Evolutionary conservation across 2,888 invertebrate species (phyloP), one percentile per base, ranked within the genome.

Genomic region (Scrobipalpa costella): DNA sequence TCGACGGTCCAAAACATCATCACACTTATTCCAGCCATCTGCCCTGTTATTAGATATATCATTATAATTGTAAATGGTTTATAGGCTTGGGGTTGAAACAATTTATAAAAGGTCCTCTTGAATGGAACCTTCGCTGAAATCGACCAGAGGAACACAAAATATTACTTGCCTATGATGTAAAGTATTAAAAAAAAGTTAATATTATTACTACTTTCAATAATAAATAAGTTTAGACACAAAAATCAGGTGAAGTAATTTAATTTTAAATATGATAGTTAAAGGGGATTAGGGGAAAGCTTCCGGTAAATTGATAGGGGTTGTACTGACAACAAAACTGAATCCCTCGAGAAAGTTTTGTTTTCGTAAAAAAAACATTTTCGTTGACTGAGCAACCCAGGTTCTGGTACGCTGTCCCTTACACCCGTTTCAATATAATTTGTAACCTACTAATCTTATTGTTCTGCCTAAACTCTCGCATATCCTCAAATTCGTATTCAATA

Each of bases 391-490:
- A n/a, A n/a, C n/a, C n/a, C n/a, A n/a, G n/a, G n/a, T n/a, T n/a
- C n/a, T n/a, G n/a, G n/a, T n/a, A n/a, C n/a, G n/a, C n/a, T n/a
- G n/a, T n/a, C n/a, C n/a, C n/a, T n/a, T n/a, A n/a, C n/a, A n/a
- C n/a, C n/a, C n/a, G n/a, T n/a, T n/a, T n/a, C n/a, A n/a, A n/a
- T n/a, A 44, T 5, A 44, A 44, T 6, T 64, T 63, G 61, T 76
- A 71, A 85, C 83, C 75, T 80, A 76, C 76, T 78, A 79, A 86
- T 81, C 71, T 80, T 67, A 76, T 86, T 85, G 34, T 71, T 72
- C 8, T 27, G 57, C 67, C 82, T 84, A 65, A 80, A 88, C 5
- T 85, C 83, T 9, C 74, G 66, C 19, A 88, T 63, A 1, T 81
- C 75, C 0, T 73, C 70, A 62, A 86, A 70, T 70, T 88, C 88